Conservation (phyloP, 2,113 vertebrate species). For the Osmerus mordax region DNA sequence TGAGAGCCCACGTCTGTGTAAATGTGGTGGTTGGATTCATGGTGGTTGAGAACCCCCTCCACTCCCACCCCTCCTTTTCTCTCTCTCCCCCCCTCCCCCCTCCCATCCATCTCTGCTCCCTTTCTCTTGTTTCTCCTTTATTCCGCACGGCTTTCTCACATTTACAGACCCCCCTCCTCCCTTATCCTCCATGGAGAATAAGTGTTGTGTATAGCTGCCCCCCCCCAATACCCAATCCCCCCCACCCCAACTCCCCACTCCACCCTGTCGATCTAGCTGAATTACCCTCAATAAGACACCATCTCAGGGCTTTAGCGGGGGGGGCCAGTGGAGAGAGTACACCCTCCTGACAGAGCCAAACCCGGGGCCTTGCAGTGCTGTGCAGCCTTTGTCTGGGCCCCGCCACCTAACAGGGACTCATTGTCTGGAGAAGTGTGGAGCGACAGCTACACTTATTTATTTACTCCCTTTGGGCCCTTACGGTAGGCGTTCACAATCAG, state of each 20-base stretch:
- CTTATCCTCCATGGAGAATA: conserved; percentile 23
- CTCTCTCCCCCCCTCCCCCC: conserved; percentile 26
- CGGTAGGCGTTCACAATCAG: conserved; percentile 24
- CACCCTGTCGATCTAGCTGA: conserved; percentile 37
- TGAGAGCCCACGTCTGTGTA: conserved; percentile 5
- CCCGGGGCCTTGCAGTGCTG: conserved; percentile 8
- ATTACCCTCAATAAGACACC: conserved; percentile 48
- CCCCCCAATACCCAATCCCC: not conserved
- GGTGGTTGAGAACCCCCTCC: conserved; percentile 8
- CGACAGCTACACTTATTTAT: conserved; percentile 42
- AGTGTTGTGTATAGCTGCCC: conserved; percentile 26
- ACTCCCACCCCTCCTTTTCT: conserved; percentile 13
- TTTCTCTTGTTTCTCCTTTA: conserved; percentile 31
- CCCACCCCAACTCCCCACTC: conserved; percentile 8
- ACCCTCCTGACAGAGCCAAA: conserved; percentile 16
- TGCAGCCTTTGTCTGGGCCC: conserved; percentile 36
- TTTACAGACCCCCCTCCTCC: conserved; percentile 47
- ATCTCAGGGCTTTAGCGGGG: conserved; percentile 18
- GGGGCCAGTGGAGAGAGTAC: conserved; percentile 7
- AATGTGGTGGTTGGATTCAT: conserved; percentile 28
- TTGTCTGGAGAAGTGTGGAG: conserved; percentile 17
- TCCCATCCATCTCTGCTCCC: conserved; percentile 13
- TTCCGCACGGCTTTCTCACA: conserved; percentile 42
- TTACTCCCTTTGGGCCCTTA: conserved; percentile 31
- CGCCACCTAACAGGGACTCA: conserved; percentile 35